These are phyloP conservation scores for Drosophila lacicola DNA, from an alignment of 2,888 invertebrate species.

Conservation along the genomic window DNA sequence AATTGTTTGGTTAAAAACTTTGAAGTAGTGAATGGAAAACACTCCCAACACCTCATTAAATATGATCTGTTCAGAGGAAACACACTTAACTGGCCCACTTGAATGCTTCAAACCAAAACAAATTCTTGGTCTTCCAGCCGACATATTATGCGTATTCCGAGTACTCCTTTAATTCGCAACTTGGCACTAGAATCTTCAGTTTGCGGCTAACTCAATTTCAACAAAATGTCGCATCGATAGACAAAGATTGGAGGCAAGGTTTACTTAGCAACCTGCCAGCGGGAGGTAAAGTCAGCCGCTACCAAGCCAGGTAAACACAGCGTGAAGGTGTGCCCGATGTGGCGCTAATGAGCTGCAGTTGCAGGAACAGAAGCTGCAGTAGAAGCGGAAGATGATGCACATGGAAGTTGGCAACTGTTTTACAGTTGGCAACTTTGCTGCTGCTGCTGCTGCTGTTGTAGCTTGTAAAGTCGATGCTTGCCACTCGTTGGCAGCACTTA, in stretches of 20 bases:
- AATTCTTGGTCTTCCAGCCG: not conserved
- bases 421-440: conserved; percentile 49
- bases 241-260: conserved; percentile 23
- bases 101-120: not conserved
- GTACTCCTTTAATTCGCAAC: conserved; percentile 37
- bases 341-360: conserved; percentile 71
- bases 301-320: conserved; percentile 51
- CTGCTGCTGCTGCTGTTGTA: conserved; percentile 4
- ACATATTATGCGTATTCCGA: conserved; percentile 3
- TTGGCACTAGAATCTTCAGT: conserved; percentile 22
- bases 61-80: not conserved
- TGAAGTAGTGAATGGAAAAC: no score
- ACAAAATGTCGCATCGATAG: conserved; percentile 56
- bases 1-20: no score
- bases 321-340: conserved; percentile 33
- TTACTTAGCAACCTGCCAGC: conserved; percentile 5
- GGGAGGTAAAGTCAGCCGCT: conserved; percentile 64
- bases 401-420: conserved; percentile 48
- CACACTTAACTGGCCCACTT: conserved; percentile 6
- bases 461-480: conserved; percentile 27
- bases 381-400: conserved; percentile 22
- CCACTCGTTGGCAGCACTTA: conserved; percentile 67
- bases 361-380: conserved; percentile 4
- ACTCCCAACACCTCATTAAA: no score
- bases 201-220: conserved; percentile 60